phyloP scores from a whole-genome alignment of 2,113 vertebrate genomes.

The Sterrhoptilus dennistouni region DNA sequence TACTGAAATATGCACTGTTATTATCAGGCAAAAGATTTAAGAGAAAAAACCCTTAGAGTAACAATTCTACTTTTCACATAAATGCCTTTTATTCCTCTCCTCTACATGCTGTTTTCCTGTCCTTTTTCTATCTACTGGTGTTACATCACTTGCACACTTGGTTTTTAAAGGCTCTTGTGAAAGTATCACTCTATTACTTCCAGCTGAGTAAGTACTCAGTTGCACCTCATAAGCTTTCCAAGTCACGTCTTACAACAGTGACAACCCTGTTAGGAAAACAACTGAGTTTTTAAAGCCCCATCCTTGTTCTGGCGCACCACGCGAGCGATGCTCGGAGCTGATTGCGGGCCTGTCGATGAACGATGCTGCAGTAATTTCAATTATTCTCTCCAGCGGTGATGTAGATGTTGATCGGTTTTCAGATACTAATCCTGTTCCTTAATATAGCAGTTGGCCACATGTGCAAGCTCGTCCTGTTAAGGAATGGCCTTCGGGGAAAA shows the following conservation, averaged over 20 bases:
- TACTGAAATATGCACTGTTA: conserved; percentile 11
- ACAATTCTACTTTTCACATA: neutral
- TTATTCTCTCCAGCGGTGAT: neutral
- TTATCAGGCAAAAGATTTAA: neutral
- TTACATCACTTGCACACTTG: conserved; percentile 32
- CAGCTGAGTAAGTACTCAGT: conserved; percentile 66
- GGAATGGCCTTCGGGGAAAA: neutral
- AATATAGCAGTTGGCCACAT: neutral
- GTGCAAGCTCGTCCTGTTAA: neutral
- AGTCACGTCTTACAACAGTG: conserved; percentile 47
- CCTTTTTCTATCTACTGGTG: neutral
- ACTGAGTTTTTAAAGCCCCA: neutral
- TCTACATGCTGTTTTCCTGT: neutral
- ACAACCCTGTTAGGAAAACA: conserved; percentile 41
- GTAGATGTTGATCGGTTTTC: neutral
- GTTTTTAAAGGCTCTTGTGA: conserved; percentile 43
- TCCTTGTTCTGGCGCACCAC: neutral
- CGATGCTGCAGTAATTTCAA: neutral
- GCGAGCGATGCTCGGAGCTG: neutral
- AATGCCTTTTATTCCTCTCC: neutral
- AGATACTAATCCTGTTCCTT: conserved; percentile 15
- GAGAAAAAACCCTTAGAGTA: neutral
- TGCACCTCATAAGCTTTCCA: conserved; percentile 53
- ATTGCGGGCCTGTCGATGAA: neutral
- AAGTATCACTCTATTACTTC: conserved; percentile 50